Conservation (phyloP, 2,113 vertebrate genomes). For the Syrmaticus mikado region DNA sequence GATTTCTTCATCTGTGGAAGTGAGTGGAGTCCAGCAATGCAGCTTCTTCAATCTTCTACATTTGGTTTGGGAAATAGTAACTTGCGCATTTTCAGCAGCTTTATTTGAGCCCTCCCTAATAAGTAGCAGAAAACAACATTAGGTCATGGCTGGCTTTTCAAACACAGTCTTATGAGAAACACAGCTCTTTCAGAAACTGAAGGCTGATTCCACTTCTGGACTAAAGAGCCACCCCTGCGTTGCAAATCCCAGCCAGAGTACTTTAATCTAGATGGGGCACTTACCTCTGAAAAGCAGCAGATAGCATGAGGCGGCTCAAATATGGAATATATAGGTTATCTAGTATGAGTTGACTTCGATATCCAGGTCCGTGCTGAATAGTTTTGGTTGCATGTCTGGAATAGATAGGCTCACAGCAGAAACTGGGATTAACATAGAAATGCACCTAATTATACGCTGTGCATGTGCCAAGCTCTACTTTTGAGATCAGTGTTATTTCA, state of each 20-base stretch:
- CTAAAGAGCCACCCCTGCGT: background rate
- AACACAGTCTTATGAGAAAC: background rate
- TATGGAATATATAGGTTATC: background rate
- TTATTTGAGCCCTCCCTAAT: background rate
- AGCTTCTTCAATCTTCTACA: background rate
- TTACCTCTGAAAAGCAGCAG: background rate
- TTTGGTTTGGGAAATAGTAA: slow-evolving; percentile 2
- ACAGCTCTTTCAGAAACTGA: background rate
- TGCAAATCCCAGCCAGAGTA: background rate
- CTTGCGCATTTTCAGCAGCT: background rate
- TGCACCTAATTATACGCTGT: background rate
- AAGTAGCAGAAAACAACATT: background rate
- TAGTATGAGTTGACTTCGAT: background rate
- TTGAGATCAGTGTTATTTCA: background rate
- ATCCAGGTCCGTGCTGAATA: background rate
- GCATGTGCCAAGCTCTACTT: background rate
- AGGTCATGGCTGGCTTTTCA: slow-evolving; percentile 15
- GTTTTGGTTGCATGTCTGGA: background rate
- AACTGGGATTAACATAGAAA: background rate
- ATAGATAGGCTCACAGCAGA: background rate
- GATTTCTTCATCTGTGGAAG: background rate
- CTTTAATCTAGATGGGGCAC: background rate
- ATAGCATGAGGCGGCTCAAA: background rate
- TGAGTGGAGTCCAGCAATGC: background rate
- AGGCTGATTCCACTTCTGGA: slow-evolving; percentile 15